Evolutionary conservation across 2,888 invertebrate species (phyloP).

Genomic region (Drosophila mettleri): DNA sequence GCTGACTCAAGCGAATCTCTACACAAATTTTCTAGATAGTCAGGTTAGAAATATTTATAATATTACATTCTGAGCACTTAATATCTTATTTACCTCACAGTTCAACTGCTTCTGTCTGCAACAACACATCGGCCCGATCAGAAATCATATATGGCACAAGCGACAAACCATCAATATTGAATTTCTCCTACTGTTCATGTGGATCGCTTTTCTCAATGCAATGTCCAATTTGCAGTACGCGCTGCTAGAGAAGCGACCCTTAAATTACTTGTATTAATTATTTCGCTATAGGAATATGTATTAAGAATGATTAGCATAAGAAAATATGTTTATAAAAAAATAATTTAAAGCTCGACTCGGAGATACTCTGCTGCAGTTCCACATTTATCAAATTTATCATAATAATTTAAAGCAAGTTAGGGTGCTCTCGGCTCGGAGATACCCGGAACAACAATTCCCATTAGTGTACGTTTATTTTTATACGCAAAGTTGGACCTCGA

Average conservation of each 20-base stretch:
- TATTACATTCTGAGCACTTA: not conserved
- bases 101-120: conserved; percentile 3
- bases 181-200: conserved; percentile 6
- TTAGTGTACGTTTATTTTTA: too few species aligned
- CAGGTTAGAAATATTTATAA: not conserved
- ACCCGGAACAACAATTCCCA: too few species aligned
- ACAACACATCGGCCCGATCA: conserved; percentile 12
- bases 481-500: not conserved
- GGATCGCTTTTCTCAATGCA: conserved; percentile 8
- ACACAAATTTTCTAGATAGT: not conserved
- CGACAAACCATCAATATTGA: conserved; percentile 12
- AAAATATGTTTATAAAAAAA: too few species aligned
- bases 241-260: not conserved
- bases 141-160: conserved; percentile 19
- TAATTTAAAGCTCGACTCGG: too few species aligned
- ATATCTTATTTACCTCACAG: not conserved
- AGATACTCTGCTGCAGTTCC: too few species aligned
- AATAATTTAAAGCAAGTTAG: too few species aligned
- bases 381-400: too few species aligned
- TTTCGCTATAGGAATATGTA: not conserved
- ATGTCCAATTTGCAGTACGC: conserved; percentile 17
- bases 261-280: not conserved
- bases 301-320: not conserved
- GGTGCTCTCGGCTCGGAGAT: too few species aligned
- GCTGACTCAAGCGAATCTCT: too few species aligned